A percentile compares a stretch with the other conserved stretches of the same genome.
Conservation (phyloP, 2,888 invertebrate species). For the Mimachlamys varia region DNA sequence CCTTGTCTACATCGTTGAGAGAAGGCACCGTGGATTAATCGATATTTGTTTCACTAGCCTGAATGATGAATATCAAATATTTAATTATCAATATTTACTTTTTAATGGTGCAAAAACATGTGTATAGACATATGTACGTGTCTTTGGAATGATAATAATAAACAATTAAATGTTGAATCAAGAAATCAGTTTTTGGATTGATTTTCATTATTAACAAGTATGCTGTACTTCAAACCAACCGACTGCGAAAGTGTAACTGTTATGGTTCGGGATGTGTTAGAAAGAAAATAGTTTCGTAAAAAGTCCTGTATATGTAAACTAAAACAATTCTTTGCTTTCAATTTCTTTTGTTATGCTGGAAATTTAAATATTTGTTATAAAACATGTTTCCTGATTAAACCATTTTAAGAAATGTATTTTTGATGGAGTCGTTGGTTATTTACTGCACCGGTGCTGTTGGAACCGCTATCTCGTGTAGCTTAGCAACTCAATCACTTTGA, state of each 20-base stretch:
- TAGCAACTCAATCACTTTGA: not conserved
- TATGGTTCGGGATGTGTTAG: not conserved
- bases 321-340: not conserved
- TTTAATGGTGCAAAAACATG: not conserved
- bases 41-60: not conserved
- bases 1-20: not conserved
- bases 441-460: not conserved
- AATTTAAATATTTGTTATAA: not conserved
- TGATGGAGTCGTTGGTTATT: not conserved
- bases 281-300: not conserved
- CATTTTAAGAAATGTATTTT: not conserved
- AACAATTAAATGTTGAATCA: too few relatives aligned
- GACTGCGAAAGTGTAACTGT: too few relatives aligned
- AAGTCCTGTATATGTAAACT: not conserved
- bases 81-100: not conserved
- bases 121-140: not conserved
- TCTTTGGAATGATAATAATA: not conserved
- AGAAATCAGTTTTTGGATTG: not conserved
- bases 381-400: not conserved
- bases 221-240: not conserved
- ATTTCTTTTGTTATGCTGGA: not conserved
- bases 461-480: not conserved
- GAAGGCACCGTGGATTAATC: not conserved
- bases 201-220: not conserved
- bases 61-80: not conserved